phyloP scores from a whole-genome alignment of 2,113 vertebrate genomes.

The Delphinus delphis region DNA sequence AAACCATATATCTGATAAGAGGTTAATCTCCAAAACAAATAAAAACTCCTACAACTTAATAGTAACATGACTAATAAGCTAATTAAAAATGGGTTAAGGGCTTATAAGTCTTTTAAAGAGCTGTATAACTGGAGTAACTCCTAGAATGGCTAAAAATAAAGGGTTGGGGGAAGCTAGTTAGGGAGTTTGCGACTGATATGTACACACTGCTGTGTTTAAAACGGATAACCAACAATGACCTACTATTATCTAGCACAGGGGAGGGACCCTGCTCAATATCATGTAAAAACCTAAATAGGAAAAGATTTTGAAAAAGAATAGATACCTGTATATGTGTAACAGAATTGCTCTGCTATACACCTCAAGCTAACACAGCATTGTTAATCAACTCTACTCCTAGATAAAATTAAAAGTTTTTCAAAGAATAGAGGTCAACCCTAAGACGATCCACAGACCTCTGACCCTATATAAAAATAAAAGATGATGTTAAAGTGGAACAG shows the following conservation, averaged over 20 bases:
- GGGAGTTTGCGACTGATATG: neutral
- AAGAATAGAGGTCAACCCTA: neutral
- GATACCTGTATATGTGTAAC: neutral
- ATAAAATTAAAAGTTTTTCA: neutral
- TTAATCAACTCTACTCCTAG: neutral
- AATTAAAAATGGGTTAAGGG: neutral
- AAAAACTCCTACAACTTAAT: neutral
- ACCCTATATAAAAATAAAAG: accelerated
- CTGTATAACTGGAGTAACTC: neutral
- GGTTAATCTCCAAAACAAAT: neutral
- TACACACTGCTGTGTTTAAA: neutral
- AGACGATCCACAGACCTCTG: neutral
- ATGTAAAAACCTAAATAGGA: neutral
- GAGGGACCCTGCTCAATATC: neutral
- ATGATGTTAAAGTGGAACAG: neutral
- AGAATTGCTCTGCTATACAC: neutral
- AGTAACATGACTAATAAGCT: neutral
- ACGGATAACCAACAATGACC: neutral
- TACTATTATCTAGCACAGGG: neutral
- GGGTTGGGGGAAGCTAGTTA: neutral
- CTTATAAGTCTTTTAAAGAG: neutral
- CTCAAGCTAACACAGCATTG: neutral
- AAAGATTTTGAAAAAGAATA: neutral
- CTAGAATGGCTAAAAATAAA: neutral
- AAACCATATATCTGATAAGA: neutral